These are phyloP conservation scores for Mystacides longicornis DNA, from an alignment of 2,888 invertebrate genomes.

Conservation along the genomic window DNA sequence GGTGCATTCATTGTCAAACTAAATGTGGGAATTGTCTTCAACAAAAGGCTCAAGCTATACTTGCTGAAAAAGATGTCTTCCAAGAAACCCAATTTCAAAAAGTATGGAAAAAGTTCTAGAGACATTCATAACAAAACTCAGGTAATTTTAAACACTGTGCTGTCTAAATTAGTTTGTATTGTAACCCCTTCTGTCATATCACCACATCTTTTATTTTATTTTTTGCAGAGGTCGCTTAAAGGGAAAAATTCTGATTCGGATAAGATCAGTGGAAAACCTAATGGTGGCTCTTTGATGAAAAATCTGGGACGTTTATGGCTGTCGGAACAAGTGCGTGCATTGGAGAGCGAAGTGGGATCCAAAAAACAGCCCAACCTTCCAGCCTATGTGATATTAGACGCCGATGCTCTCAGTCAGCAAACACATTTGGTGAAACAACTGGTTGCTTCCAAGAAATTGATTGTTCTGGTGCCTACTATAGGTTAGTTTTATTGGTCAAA, in stretches of 20 bases:
- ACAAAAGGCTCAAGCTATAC: slow-evolving; percentile 46
- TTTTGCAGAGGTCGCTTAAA: slow-evolving; percentile 8
- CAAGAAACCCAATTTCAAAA: slow-evolving; percentile 39
- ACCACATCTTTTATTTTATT: neutral
- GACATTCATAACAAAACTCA: slow-evolving; percentile 13
- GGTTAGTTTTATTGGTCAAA: slow-evolving; percentile 51
- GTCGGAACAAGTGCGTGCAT: slow-evolving; percentile 76
- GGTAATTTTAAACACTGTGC: no score
- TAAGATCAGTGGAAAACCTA: neutral
- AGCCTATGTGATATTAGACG: slow-evolving; percentile 83
- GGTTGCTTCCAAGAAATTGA: slow-evolving; percentile 74
- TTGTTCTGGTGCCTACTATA: slow-evolving; percentile 79
- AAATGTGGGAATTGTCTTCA: slow-evolving; percentile 60
- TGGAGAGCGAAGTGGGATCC: slow-evolving; percentile 63
- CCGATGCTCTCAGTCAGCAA: slow-evolving; percentile 70
- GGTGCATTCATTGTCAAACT: slow-evolving; percentile 62
- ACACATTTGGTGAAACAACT: slow-evolving; percentile 74
- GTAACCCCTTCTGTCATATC: no score
- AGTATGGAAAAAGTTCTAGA: slow-evolving; percentile 25
- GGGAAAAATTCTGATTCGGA: neutral
- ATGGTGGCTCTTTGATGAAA: slow-evolving; percentile 49
- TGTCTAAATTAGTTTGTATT: no score
- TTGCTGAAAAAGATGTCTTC: slow-evolving; percentile 34
- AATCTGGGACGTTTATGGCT: slow-evolving; percentile 88
- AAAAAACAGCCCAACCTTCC: slow-evolving; percentile 52